Conservation (phyloP, 2,113 vertebrate genomes). For the Grus americana region DNA sequence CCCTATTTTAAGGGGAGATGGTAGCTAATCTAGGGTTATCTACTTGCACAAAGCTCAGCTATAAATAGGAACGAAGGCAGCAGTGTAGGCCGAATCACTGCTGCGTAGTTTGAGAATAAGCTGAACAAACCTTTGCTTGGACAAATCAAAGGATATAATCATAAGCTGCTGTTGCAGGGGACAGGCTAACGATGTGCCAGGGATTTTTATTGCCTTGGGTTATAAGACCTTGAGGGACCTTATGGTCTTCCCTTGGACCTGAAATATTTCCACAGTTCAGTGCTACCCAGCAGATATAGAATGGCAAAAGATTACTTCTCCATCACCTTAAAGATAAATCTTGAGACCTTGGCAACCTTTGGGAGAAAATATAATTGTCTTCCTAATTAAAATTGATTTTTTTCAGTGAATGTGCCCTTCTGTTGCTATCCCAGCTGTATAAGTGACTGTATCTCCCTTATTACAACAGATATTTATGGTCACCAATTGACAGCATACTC, state of each 20-base stretch:
- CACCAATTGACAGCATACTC: constrained; percentile 31
- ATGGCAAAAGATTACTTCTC: constrained; percentile 56
- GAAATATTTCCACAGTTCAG: constrained; percentile 41
- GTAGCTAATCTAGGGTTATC: background rate
- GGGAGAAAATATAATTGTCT: constrained; percentile 72
- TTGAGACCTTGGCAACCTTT: constrained; percentile 64
- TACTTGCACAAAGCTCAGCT: background rate
- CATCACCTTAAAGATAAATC: constrained; percentile 71
- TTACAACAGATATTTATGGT: constrained; percentile 64
- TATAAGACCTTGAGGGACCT: constrained; percentile 49
- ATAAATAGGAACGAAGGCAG: background rate
- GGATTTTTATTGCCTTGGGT: constrained; percentile 52
- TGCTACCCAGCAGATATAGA: constrained; percentile 23
- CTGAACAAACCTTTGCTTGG: background rate
- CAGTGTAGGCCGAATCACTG: background rate
- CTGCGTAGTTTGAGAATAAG: background rate
- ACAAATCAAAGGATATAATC: constrained; percentile 34
- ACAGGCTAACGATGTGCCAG: constrained; percentile 48
- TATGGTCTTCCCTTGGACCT: constrained; percentile 27
- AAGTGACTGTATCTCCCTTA: constrained; percentile 50
- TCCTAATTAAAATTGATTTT: constrained; percentile 78
- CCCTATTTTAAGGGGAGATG: background rate
- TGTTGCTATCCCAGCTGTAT: constrained; percentile 32
- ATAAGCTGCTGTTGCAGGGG: constrained; percentile 29
- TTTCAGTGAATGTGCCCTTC: constrained; percentile 63